A percentile compares a stretch with the other conserved stretches of the same genome.
These are phyloP conservation scores for Puma concolor DNA, from an alignment of 2,113 vertebrate species.

Conservation along the genomic window DNA sequence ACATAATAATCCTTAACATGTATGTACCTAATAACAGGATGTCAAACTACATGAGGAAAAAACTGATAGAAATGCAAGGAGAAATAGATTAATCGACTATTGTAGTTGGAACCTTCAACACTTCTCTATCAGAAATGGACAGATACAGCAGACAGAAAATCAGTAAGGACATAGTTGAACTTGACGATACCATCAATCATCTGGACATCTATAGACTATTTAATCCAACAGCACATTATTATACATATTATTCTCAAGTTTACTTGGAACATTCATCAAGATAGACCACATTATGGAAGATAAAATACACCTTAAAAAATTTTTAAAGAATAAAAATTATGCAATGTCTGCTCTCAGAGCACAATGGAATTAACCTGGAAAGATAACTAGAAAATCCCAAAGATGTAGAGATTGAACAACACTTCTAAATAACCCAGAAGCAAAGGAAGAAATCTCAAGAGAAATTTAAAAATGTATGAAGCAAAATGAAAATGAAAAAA, in stretches of 20 bases:
- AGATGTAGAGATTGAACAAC: background rate
- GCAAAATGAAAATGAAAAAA: slow-evolving; percentile 7
- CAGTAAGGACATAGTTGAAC: background rate
- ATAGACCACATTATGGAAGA: background rate
- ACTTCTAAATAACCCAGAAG: background rate
- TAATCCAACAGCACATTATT: background rate
- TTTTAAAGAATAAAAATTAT: background rate
- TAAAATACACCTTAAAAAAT: background rate
- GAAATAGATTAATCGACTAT: background rate
- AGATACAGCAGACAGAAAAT: background rate
- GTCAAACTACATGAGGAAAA: background rate
- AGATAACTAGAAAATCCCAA: background rate
- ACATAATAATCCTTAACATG: background rate
- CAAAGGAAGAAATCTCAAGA: background rate
- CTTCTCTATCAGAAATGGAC: background rate
- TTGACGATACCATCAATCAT: background rate
- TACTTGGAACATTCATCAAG: background rate
- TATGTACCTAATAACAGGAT: background rate
- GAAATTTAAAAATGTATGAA: background rate
- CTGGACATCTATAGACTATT: background rate
- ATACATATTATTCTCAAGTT: background rate
- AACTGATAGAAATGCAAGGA: background rate
- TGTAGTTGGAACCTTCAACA: background rate
- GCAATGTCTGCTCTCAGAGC: background rate
- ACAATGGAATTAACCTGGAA: background rate